Evolutionary conservation across 2,797 vertebrate species (phyloP).

Genomic region (Phataginus tetradactyla): DNA sequence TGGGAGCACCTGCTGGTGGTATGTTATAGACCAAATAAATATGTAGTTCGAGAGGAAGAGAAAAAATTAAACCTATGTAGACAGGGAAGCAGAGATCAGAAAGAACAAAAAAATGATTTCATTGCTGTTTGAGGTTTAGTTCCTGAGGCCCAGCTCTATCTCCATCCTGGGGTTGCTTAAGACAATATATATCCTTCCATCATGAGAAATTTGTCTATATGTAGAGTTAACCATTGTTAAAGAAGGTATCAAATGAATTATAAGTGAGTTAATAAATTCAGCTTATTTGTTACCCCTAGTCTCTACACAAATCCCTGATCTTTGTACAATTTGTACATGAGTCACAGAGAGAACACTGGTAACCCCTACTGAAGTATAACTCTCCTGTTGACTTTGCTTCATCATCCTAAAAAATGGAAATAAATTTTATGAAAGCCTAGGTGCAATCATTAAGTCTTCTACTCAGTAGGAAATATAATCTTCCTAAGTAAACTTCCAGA

Average conservation of each 20-base stretch:
- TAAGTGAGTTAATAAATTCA: neutral
- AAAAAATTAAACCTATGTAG: neutral
- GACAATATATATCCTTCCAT: neutral
- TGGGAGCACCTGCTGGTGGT: neutral
- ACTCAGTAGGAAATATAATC: neutral
- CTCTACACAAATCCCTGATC: neutral
- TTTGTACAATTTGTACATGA: neutral
- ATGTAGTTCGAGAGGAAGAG: neutral
- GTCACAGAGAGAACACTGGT: neutral
- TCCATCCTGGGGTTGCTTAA: neutral
- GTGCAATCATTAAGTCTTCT: neutral
- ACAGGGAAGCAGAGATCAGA: neutral
- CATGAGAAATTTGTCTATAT: neutral
- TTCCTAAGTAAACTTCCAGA: neutral
- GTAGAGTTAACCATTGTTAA: conserved; percentile 19
- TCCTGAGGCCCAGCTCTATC: neutral
- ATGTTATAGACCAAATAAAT: neutral
- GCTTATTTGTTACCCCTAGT: neutral
- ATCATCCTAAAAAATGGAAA: neutral
- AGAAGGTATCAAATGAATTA: neutral
- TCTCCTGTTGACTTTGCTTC: neutral
- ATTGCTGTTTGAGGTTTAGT: neutral
- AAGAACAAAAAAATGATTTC: neutral
- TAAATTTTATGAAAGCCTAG: conserved; percentile 35
- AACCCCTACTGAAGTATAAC: neutral